These are phyloP conservation scores for Galagoides demidoff DNA, from an alignment of 2,797 vertebrate genomes.

Conservation along the genomic window DNA sequence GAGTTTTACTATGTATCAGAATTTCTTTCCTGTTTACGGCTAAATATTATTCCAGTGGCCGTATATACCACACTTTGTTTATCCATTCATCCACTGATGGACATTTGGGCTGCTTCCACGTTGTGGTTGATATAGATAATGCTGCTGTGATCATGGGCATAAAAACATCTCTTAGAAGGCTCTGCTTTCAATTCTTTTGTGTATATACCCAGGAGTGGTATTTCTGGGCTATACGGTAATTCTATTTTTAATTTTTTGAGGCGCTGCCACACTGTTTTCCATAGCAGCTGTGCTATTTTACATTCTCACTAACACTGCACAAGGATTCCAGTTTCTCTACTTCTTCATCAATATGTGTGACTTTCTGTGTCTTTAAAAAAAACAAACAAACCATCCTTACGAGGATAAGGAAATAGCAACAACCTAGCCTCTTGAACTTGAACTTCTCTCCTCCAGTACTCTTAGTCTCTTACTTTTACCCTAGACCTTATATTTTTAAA, in stretches of 20 bases:
- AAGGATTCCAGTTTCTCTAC: neutral
- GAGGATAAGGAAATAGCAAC: neutral
- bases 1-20: neutral
- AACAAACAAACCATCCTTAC: neutral
- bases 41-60: neutral
- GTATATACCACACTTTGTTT: neutral
- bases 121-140: neutral
- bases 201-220: neutral
- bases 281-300: neutral
- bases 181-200: neutral
- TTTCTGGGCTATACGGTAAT: neutral
- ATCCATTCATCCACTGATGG: neutral
- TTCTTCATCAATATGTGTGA: neutral
- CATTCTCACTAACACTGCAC: no score
- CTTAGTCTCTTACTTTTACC: neutral
- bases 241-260: neutral
- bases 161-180: neutral
- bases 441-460: neutral
- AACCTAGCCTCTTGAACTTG: neutral
- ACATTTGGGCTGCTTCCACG: neutral
- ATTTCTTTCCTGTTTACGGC: neutral
- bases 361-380: neutral
- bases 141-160: neutral
- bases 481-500: neutral
- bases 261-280: neutral